Base-by-base conservation (phyloP, 2,888 invertebrate species). In the Drosophila meridionalis region DNA sequence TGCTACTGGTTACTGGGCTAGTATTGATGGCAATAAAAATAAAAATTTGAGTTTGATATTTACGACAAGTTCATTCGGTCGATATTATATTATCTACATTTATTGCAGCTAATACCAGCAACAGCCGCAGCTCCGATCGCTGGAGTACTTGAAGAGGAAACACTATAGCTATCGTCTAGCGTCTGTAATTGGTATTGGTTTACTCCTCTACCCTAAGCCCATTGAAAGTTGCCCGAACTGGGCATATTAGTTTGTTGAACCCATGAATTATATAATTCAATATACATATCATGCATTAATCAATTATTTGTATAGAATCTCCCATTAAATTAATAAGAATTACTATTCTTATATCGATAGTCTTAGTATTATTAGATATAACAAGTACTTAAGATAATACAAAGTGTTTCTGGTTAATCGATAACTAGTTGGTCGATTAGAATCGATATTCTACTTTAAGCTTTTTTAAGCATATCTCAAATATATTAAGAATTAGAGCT, bases 81-180 rank as follows among this genome's bases (percentile, higher is more conserved):
- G 89, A 85, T 85, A 85, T 89, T 87, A 89, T 87, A 85, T 82
- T 79, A 80, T 78, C 88, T 89, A 67, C 58, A 70, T 87, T 87
- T 84, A 89, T 87, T 68, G 70, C 65, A 50, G 70, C 70, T 77
- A 76, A 82, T 84, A 87, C 76, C 76, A 82, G 73, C 66, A 48
- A 42, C 50, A 72, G 73, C 64, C 45, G 36, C 47, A 73, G 52
- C 53, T 42, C 59, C 69, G 72, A 83, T 87, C 72, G 79, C 60
- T 65, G 63, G 32, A 69, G 69, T 65, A 88, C 84, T 84, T 86
- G 68, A 84, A 64, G 32, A 52, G 55, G 8, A 59, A 70, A 55
- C 63, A 47, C 63, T 55, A 50, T 52, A 36, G 42, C 28, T 38
- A 14, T 66, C 58, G 45, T 50, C 47, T 48, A 26, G 53, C 62